phyloP scores from a whole-genome alignment of 1,140 invertebrate species.

The Maconellicoccus hirsutus region DNA sequence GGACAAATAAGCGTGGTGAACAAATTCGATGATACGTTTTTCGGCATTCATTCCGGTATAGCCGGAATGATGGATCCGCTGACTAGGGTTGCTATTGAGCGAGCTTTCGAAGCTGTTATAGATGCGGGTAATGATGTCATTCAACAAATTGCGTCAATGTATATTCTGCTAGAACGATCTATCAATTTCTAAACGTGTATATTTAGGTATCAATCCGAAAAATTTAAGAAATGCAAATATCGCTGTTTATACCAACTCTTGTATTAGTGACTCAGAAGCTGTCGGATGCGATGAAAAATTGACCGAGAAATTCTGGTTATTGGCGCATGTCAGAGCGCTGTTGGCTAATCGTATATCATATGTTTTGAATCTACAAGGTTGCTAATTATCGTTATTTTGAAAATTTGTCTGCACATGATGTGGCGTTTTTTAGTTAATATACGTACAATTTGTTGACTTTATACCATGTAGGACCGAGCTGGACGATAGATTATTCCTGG shows the following conservation, averaged over 20 bases:
- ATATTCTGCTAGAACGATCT: too few relatives aligned
- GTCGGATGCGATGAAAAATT: conserved; percentile 27
- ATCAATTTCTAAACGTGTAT: background rate
- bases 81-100: conserved; percentile 29
- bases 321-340: conserved; percentile 53
- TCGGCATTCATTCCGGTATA: conserved; percentile 31
- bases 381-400: background rate
- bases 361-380: conserved; percentile 25
- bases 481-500: conserved; percentile 57
- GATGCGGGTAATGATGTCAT: conserved; percentile 30
- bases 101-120: conserved; percentile 31
- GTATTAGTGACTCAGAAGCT: conserved; percentile 31
- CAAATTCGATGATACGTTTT: conserved; percentile 31
- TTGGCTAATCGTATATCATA: conserved; percentile 47
- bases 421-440: too few relatives aligned
- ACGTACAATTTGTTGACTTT: too few relatives aligned
- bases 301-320: conserved; percentile 45
- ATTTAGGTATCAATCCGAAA: conserved; percentile 42
- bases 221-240: conserved; percentile 41
- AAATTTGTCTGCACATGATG: too few relatives aligned
- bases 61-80: conserved; percentile 29
- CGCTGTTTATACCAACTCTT: conserved; percentile 43
- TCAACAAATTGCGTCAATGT: background rate
- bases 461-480: conserved; percentile 49
- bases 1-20: conserved; percentile 30